Conservation (phyloP, 2,888 invertebrate species). For the Diarsia rubi region DNA sequence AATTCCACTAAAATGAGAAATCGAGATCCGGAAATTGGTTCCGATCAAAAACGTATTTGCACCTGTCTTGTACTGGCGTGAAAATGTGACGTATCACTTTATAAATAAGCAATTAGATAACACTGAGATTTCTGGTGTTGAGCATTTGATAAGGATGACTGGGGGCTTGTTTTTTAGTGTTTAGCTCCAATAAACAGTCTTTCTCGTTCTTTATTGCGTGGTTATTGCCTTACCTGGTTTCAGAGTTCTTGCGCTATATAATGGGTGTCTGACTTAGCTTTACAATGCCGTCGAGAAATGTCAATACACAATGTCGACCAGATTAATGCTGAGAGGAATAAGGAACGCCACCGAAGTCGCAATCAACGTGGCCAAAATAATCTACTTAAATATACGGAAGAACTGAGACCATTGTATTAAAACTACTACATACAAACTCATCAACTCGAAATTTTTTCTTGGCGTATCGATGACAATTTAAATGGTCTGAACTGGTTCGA, state of each 20-base stretch:
- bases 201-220: too few species aligned
- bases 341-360: not conserved
- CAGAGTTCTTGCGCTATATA: too few species aligned
- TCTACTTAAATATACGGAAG: too few species aligned
- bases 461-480: too few species aligned
- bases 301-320: not conserved
- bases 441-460: not conserved
- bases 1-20: not conserved
- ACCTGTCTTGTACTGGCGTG: not conserved
- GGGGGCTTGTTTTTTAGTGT: not conserved
- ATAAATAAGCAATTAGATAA: not conserved
- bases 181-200: too few species aligned
- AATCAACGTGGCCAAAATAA: not conserved
- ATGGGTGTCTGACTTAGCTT: too few species aligned
- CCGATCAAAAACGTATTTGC: not conserved
- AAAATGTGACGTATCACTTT: not conserved
- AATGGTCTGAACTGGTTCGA: too few species aligned
- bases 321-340: not conserved
- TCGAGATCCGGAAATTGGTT: slow-evolving; percentile 4
- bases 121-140: not conserved
- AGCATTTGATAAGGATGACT: slow-evolving; percentile 8
- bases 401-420: not conserved
- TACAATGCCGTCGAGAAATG: too few species aligned
- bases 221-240: too few species aligned
- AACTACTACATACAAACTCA: not conserved